Conservation (phyloP, 30 jellyfish, hydroid and myxozoan genomes). For the Hydra vulgaris region DNA sequence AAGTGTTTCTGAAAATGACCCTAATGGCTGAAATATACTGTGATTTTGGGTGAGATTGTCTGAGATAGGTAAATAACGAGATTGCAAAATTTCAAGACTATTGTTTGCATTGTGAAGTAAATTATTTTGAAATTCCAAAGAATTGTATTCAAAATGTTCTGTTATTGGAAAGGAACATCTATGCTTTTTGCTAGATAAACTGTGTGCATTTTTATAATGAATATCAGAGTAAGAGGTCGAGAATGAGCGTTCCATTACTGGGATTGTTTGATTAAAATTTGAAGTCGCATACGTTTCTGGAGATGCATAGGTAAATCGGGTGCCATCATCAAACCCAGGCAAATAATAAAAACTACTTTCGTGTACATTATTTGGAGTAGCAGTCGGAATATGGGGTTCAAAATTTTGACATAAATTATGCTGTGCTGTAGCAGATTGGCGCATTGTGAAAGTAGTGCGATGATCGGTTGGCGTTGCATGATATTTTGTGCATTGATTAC, state of each 20-base stretch:
- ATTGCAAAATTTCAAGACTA: neutral
- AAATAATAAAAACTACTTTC: neutral
- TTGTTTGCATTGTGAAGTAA: neutral
- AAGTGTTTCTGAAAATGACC: neutral
- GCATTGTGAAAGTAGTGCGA: neutral
- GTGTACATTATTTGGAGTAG: neutral
- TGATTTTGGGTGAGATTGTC: neutral
- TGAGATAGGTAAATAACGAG: neutral
- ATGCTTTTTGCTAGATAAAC: neutral
- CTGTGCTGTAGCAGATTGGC: neutral
- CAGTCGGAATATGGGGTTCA: neutral
- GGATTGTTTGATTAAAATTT: neutral
- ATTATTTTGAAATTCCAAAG: neutral
- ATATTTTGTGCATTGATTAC: neutral
- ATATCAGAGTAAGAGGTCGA: neutral
- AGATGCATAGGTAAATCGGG: neutral
- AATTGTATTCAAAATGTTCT: neutral
- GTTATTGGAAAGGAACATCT: neutral
- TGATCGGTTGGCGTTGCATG: neutral
- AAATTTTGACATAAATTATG: neutral
- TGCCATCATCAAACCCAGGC: neutral
- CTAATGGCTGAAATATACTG: neutral
- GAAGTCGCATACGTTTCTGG: neutral
- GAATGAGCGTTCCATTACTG: neutral
- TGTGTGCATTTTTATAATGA: neutral